phyloP scores from a whole-genome alignment of 2,888 invertebrate species.

The Xestia rhomboidea region DNA sequence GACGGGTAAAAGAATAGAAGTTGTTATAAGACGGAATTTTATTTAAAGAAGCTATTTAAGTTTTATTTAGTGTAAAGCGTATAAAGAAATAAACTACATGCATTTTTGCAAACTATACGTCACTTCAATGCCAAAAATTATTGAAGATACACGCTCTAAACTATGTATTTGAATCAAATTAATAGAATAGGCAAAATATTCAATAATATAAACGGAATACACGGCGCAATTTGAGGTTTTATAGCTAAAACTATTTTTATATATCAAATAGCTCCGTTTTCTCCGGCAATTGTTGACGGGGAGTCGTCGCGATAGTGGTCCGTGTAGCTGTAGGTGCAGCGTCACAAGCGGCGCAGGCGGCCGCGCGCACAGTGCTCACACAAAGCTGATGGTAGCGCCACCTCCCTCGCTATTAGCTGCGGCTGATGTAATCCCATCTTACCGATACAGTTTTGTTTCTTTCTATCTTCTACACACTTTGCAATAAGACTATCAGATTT shows the following conservation, averaged over 20 bases:
- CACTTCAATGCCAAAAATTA: neutral
- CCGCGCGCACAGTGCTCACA: neutral
- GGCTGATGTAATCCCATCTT: neutral
- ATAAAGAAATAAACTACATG: too few species aligned
- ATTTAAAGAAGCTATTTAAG: too few species aligned
- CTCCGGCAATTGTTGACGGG: neutral
- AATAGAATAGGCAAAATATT: neutral
- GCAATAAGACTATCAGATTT: slow-evolving; percentile 4
- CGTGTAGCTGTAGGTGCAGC: neutral
- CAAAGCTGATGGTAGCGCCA: neutral
- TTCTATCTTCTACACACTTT: neutral
- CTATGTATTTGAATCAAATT: neutral
- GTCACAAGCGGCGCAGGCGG: neutral
- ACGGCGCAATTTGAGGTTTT: neutral
- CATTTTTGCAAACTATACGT: neutral
- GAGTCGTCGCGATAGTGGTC: neutral
- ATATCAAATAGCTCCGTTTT: neutral
- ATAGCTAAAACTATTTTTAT: neutral
- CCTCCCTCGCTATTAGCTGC: neutral
- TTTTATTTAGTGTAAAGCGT: too few species aligned
- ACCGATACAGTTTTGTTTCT: neutral
- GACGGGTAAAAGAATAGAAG: too few species aligned
- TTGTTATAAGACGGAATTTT: too few species aligned
- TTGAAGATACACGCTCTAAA: neutral
- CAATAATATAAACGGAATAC: neutral